Percentiles rank a stretch among this genome's conserved stretches.
Evolutionary conservation across 2,888 invertebrate genomes (phyloP).

Genomic region (Meloe dianella): DNA sequence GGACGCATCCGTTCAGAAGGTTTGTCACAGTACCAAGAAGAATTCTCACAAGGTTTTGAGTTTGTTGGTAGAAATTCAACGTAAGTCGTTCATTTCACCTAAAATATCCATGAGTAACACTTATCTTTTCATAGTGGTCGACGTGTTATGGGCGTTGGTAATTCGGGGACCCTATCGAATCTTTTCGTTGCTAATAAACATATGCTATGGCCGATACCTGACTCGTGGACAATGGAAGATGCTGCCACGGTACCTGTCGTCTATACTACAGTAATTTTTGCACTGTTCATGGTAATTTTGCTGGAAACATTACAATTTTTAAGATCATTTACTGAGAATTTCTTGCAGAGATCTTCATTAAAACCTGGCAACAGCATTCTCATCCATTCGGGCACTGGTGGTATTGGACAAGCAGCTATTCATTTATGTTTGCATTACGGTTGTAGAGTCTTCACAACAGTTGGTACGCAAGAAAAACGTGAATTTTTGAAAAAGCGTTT

Average conservation of each 20-base stretch:
- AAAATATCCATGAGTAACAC: too few relatives aligned
- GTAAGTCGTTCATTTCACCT: too few relatives aligned
- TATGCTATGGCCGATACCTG: conserved; percentile 82
- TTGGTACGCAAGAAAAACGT: conserved; percentile 83
- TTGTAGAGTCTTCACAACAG: conserved; percentile 90
- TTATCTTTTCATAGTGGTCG: conserved; percentile 58
- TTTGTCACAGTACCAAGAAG: conserved; percentile 68
- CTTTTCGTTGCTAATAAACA: conserved; percentile 75
- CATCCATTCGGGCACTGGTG: conserved; percentile 95
- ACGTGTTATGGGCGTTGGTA: conserved; percentile 91
- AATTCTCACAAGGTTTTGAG: conserved; percentile 76
- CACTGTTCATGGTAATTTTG: background rate
- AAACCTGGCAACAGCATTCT: conserved; percentile 82
- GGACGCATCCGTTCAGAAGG: background rate
- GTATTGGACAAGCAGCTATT: conserved; percentile 92
- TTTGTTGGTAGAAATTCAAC: conserved; percentile 61
- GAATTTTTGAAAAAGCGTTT: conserved; percentile 87
- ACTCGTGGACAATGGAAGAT: conserved; percentile 86
- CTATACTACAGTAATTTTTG: conserved; percentile 72
- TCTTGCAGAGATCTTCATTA: conserved; percentile 64
- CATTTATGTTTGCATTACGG: conserved; percentile 90
- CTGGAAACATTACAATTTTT: too few relatives aligned
- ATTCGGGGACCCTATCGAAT: conserved; percentile 82
- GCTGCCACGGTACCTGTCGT: conserved; percentile 94
- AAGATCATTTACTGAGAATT: too few relatives aligned